Conservation (phyloP, 2,888 invertebrate species). For the Drosophila robusta region DNA sequence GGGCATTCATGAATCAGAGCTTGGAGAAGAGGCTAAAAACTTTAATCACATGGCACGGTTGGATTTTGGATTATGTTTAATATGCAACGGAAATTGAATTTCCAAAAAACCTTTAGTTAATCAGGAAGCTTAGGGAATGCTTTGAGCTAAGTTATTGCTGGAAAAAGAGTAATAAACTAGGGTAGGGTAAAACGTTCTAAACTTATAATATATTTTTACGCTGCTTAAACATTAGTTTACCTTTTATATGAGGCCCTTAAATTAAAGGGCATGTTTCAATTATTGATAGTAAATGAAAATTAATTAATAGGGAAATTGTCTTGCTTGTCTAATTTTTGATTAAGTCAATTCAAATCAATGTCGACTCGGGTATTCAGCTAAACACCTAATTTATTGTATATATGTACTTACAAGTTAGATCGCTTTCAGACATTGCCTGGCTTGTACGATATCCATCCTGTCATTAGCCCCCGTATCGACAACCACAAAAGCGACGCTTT, state of each 20-base stretch:
- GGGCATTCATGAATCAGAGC: neutral
- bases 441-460: constrained; percentile 19
- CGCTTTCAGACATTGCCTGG: constrained; percentile 5
- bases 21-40: neutral
- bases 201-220: too few species aligned
- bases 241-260: too few species aligned
- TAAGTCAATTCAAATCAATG: too few species aligned
- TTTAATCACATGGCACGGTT: neutral
- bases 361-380: too few species aligned
- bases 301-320: too few species aligned
- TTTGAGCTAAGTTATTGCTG: neutral
- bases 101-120: constrained; percentile 4
- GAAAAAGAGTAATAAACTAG: too few species aligned
- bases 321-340: too few species aligned
- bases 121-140: neutral
- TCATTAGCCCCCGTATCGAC: constrained; percentile 36
- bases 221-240: too few species aligned
- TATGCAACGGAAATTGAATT: constrained; percentile 36
- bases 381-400: neutral
- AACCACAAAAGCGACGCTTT: constrained; percentile 48
- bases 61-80: neutral
- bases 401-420: constrained; percentile 9
- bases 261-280: too few species aligned
- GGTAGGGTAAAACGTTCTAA: too few species aligned
- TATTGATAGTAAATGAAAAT: too few species aligned